Evolutionary conservation across 2,888 invertebrate genomes (phyloP).

Genomic region (Calameuta pallipes): DNA sequence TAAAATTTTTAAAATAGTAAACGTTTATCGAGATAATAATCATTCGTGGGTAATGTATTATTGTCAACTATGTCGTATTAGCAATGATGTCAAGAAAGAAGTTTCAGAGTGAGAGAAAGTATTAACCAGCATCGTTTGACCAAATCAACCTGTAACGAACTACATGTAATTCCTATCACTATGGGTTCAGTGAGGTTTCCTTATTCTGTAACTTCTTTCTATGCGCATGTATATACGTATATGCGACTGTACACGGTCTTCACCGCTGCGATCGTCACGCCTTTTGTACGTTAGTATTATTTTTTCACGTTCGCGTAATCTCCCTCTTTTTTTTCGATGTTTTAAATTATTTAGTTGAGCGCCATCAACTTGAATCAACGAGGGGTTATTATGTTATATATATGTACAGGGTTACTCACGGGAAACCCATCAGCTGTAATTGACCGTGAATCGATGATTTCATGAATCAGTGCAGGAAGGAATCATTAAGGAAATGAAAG

Average conservation of each 20-base stretch:
- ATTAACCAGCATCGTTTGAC: background rate
- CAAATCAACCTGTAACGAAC: background rate
- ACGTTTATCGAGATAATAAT: background rate
- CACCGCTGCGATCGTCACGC: constrained; percentile 18
- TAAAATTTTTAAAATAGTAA: background rate
- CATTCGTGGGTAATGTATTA: background rate
- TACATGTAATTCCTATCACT: background rate
- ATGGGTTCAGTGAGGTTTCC: constrained; percentile 1
- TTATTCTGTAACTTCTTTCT: constrained; percentile 19
- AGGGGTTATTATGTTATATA: background rate
- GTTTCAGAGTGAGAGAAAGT: background rate
- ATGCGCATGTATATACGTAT: constrained; percentile 21
- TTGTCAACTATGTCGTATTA: background rate
- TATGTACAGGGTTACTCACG: constrained; percentile 1
- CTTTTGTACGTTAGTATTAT: constrained; percentile 48
- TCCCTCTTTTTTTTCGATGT: constrained; percentile 30
- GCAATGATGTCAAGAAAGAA: background rate
- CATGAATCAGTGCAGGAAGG: too few species aligned
- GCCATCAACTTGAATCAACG: background rate
- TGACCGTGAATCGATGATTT: too few species aligned
- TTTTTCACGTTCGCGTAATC: constrained; percentile 20
- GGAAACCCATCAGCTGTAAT: too few species aligned
- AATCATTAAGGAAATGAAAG: too few species aligned
- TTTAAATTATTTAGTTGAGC: constrained; percentile 47
- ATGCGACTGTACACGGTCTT: constrained; percentile 23